Evolutionary conservation across 2,113 vertebrate genomes (phyloP).

Genomic region (Pluvianellus socialis): DNA sequence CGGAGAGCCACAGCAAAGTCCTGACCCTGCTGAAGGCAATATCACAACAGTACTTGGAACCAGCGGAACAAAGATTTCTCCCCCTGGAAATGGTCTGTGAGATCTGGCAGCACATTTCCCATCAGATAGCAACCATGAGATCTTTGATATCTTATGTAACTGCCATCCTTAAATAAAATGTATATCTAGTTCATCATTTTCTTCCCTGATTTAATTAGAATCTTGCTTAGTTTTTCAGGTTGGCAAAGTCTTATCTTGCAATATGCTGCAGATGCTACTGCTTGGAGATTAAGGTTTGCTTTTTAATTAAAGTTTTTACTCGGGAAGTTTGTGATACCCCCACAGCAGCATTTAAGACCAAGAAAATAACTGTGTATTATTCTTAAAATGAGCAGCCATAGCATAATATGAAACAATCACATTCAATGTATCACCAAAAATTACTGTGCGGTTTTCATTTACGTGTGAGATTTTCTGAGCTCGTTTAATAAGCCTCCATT

Average conservation of each 20-base stretch:
- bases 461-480: background rate
- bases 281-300: slow-evolving; percentile 33
- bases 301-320: slow-evolving; percentile 59
- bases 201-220: slow-evolving; percentile 49
- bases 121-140: slow-evolving; percentile 23
- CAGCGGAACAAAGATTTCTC: background rate
- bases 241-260: slow-evolving; percentile 34
- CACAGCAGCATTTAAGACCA: slow-evolving; percentile 24
- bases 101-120: slow-evolving; percentile 30
- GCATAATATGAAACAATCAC: slow-evolving; percentile 4
- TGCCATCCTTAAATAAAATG: slow-evolving; percentile 35
- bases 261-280: slow-evolving; percentile 29
- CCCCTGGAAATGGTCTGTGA: background rate
- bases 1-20: background rate
- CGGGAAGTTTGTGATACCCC: slow-evolving; percentile 1
- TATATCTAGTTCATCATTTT: slow-evolving; percentile 22
- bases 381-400: slow-evolving; percentile 13
- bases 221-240: slow-evolving; percentile 34
- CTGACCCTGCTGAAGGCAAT: fast-evolving
- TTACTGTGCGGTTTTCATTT: background rate
- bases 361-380: slow-evolving; percentile 15
- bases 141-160: slow-evolving; percentile 52
- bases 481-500: background rate
- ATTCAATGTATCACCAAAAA: background rate
- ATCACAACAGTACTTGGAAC: background rate